phyloP scores from a whole-genome alignment of 2,113 vertebrate genomes.

The Pomatostomus ruficeps region DNA sequence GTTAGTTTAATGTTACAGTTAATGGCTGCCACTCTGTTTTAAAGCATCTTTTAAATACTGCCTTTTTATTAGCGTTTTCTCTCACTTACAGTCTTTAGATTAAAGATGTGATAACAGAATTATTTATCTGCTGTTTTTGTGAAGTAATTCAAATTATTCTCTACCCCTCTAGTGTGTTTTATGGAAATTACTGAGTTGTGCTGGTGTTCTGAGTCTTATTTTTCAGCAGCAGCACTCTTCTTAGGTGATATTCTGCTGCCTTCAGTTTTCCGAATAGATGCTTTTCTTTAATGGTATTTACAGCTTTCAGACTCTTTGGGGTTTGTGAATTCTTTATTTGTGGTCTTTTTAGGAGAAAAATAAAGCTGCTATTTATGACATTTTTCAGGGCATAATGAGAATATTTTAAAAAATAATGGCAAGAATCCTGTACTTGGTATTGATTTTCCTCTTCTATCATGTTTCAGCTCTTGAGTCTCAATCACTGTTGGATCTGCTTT shows the following conservation, averaged over 20 bases:
- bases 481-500: neutral
- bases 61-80: conserved; percentile 25
- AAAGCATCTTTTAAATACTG: neutral
- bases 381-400: neutral
- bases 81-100: neutral
- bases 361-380: neutral
- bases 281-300: neutral
- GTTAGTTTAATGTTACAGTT: conserved; percentile 4
- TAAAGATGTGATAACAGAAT: neutral
- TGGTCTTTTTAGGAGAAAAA: neutral
- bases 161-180: neutral
- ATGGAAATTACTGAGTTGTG: neutral
- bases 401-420: neutral
- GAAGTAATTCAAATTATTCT: neutral
- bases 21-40: neutral
- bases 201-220: neutral
- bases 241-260: neutral
- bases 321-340: neutral
- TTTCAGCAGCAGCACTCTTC: neutral
- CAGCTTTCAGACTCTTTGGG: neutral
- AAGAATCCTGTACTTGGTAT: neutral
- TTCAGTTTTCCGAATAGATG: neutral
- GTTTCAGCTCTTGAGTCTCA: neutral
- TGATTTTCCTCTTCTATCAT: neutral
- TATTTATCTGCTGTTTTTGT: neutral